Conservation (phyloP, 2,888 invertebrate species). For the Chrysolina americana region DNA sequence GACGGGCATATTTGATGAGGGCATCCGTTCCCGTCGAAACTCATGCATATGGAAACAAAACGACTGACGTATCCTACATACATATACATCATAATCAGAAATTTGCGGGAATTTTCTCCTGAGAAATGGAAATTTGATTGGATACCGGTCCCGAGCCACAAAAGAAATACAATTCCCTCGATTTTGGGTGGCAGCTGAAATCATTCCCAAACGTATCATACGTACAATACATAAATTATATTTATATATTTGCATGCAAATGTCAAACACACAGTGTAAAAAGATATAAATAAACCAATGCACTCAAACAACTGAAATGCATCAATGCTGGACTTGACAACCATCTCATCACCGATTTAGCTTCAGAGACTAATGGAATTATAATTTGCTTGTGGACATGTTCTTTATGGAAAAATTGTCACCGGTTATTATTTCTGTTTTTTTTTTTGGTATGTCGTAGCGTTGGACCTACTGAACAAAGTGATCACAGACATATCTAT, state of each 20-base stretch:
- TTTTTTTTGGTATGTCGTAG: too few relatives aligned
- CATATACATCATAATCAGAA: conserved; percentile 61
- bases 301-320: too few relatives aligned
- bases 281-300: background rate
- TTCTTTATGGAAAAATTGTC: too few relatives aligned
- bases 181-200: conserved; percentile 20
- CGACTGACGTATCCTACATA: conserved; percentile 57
- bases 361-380: too few relatives aligned
- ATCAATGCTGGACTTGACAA: too few relatives aligned
- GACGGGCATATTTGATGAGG: conserved; percentile 66
- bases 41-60: conserved; percentile 68
- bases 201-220: conserved; percentile 5
- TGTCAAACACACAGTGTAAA: background rate
- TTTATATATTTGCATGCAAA: conserved; percentile 28
- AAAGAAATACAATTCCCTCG: conserved; percentile 25
- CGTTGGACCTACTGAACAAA: too few relatives aligned
- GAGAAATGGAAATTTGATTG: conserved; percentile 69
- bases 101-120: conserved; percentile 67
- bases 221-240: conserved; percentile 36
- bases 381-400: too few relatives aligned
- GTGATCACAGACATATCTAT: too few relatives aligned
- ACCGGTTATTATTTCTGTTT: too few relatives aligned
- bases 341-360: too few relatives aligned
- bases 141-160: conserved; percentile 58
- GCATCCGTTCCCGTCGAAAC: conserved; percentile 66